Evolutionary conservation across 1,140 invertebrate genomes (phyloP), one percentile per base, ranked within the genome.

Genomic region (Megathymus violae): DNA sequence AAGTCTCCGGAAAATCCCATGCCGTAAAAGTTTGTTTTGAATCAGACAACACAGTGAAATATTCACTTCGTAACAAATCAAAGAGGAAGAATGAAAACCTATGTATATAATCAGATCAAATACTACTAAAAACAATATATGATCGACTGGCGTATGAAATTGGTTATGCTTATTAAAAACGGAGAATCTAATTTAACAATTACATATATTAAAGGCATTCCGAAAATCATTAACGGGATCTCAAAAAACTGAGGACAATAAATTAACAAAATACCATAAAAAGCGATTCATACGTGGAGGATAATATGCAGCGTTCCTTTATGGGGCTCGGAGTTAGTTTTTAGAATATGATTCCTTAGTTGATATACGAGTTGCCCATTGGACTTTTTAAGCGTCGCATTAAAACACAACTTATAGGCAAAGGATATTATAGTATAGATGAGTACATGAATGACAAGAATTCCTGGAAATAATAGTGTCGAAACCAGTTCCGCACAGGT

Each of bases 71-170:
- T 16, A 64, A 71, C 16, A 71, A 60, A 38, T 41, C 25, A 34
- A 51, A 50, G n/a, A 31, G 63, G 41, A 58, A 43, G 16, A 13
- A 51, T 22, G 22, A 47, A 4, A 59, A 51, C 11, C 13, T 63
- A 27, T 58, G 58, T n/a, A 64, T 71, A 40, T 71, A 61, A 38
- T 59, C 50, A 5, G 69, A 71, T 46, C 46, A 64, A 62, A 71
- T 52, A 10, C 14, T 58, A 2, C 70, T n/a, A 73, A 59, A 64
- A 64, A 62, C 54, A 58, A n/a, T n/a, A 46, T 52, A 52, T 66
- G 15, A 64, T 59, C 16, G 51, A 63, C 4, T 13, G 66, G 25
- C 54, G 58, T 51, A 44, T 56, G 10, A 56, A 73, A 47, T 46
- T 73, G 11, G 0, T 22, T 6, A 25, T 25, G 16, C 63, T 64